Evolutionary conservation across 2,888 invertebrate species (phyloP).

Genomic region (Stenichneumon culpator): DNA sequence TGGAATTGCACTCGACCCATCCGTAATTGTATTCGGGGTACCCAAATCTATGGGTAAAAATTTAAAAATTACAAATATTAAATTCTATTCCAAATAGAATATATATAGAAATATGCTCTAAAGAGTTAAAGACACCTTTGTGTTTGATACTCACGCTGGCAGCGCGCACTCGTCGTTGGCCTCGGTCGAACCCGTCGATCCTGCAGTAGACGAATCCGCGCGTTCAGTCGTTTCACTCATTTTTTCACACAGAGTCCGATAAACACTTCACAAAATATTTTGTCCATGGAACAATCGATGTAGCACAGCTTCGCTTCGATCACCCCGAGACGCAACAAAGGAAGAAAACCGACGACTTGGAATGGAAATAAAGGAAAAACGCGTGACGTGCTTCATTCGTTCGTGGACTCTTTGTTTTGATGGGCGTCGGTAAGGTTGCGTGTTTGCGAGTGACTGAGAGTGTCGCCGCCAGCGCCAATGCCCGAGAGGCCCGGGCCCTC

Average conservation of each 20-base stretch:
- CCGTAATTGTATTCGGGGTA: slow-evolving; percentile 70
- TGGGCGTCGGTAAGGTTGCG: slow-evolving; percentile 29
- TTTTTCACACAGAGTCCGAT: neutral
- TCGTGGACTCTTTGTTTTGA: slow-evolving; percentile 23
- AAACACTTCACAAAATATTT: neutral
- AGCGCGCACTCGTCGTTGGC: slow-evolving; percentile 1
- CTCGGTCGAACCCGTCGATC: neutral
- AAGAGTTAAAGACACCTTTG: neutral
- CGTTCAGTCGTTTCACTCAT: slow-evolving; percentile 7
- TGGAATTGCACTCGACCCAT: slow-evolving; percentile 76
- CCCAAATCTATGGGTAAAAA: slow-evolving; percentile 69
- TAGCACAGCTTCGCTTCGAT: neutral
- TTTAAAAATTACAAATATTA: slow-evolving; percentile 3
- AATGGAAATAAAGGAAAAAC: neutral
- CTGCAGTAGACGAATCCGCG: neutral
- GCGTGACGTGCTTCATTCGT: neutral
- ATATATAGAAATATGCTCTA: neutral
- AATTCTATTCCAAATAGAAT: too few species aligned
- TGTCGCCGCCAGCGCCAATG: slow-evolving; percentile 12
- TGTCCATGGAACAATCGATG: neutral
- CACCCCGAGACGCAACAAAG: neutral
- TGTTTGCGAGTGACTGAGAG: neutral
- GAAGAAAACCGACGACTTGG: neutral
- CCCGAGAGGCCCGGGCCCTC: neutral
- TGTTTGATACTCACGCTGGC: slow-evolving; percentile 46